Base-by-base conservation (phyloP, 2,888 invertebrate species). In the Polyommatus icarus region DNA sequence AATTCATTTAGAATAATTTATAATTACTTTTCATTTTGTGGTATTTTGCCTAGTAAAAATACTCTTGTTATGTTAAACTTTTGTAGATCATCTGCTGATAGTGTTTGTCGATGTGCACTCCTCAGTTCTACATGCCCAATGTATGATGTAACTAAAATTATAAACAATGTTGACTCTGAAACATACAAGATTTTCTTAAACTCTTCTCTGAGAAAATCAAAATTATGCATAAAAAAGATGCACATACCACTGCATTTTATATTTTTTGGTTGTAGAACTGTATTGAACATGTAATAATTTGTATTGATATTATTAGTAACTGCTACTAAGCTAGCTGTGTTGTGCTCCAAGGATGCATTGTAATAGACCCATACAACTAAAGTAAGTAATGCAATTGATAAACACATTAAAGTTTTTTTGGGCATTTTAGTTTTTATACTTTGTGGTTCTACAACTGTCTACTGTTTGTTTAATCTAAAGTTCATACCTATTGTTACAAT, bases 131-230 rank as follows among this genome's bases (percentile, higher is more conserved):
- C 94, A 87, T 97, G 96, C 0, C 96, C 96, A 24, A 96, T 96
- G 89, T 97, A 97, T 0, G 97, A 97, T 18, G 97, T 97, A 36
- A 97, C 95, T 78, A 97, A 93, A 77, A 96, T 92, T 36, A 95
- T 78, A 61, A 91, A 78, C 54, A 88, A 86, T 61, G 85, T 83
- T 4, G 82, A 81, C 76, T 79, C 92, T 92, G 87, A 61, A 89
- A 89, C 78, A 71, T 78, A 29, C 5, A 67, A 75, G 36, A 71
- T 8, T 54, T n/a, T 73, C 10, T 15, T 10, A 76, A 59, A 59
- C 1, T 29, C 10, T 4, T 18, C 54, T 29, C n/a, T 59, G 5
- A 4, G 2, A 7, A 57, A 57, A 59, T 18, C 12, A 57, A 1
- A 71, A 15, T 3, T 20, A 71, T n/a, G 5, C n/a, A 59, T 32